A percentile compares a stretch with the other conserved stretches of the same genome.
Conservation (phyloP, 2,797 vertebrate genomes). For the Miichthys miiuy region DNA sequence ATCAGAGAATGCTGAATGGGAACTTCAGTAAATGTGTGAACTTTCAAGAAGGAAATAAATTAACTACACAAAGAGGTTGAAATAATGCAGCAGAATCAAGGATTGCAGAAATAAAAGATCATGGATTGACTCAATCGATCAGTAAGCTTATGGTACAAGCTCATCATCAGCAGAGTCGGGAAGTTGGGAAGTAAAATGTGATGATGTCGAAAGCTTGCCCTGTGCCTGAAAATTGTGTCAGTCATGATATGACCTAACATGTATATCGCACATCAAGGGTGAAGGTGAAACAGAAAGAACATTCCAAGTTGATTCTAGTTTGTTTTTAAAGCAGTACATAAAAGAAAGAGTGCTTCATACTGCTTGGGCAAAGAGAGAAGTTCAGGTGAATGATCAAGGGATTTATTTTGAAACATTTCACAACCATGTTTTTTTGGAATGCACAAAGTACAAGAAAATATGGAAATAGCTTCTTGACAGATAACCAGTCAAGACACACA, state of each 20-base stretch:
- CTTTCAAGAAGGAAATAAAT: background rate
- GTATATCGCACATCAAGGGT: background rate
- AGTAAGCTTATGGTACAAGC: background rate
- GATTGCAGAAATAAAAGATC: background rate
- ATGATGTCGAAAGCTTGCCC: background rate
- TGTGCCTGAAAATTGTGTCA: background rate
- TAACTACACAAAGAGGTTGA: background rate
- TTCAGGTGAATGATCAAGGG: background rate
- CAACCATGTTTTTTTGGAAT: background rate
- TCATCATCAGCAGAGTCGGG: too few relatives aligned
- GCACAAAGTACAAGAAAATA: background rate
- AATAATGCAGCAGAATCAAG: background rate
- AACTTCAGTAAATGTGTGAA: background rate
- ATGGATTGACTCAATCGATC: constrained; percentile 8
- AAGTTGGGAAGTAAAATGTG: background rate
- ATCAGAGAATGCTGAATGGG: constrained; percentile 2
- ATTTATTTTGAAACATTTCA: constrained; percentile 5
- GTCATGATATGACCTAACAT: constrained; percentile 2
- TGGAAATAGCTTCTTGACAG: background rate
- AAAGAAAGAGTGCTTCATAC: background rate
- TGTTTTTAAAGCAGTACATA: background rate
- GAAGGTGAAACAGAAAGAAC: background rate
- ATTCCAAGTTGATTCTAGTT: background rate
- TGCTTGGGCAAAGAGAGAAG: background rate
- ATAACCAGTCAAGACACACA: background rate